Evolutionary conservation across 2,888 invertebrate genomes (phyloP).

Genomic region (Drosophila koepferae): DNA sequence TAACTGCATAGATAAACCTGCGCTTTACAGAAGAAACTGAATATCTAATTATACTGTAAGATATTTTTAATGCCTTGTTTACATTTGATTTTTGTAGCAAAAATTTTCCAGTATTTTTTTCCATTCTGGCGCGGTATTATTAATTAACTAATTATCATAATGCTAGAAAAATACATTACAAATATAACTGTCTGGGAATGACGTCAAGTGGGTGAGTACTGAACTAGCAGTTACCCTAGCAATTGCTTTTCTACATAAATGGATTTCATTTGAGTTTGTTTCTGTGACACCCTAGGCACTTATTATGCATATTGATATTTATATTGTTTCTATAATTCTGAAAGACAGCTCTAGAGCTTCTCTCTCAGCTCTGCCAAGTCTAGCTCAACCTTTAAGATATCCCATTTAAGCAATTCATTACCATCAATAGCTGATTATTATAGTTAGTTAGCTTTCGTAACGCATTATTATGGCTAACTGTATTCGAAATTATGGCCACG

Average conservation of each 20-base stretch:
- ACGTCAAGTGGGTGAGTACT: neutral
- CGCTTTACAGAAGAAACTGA: neutral
- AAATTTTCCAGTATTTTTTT: conserved; percentile 15
- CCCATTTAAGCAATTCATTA: neutral
- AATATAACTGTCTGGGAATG: neutral
- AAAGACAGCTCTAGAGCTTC: neutral
- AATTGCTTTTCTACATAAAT: neutral
- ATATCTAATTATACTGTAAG: conserved; percentile 10
- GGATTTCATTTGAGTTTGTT: too few relatives aligned
- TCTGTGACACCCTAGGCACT: neutral
- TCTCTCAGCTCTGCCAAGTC: neutral
- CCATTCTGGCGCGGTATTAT: neutral
- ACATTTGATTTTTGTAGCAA: neutral
- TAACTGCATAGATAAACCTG: neutral
- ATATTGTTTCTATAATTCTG: neutral
- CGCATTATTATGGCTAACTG: conserved; percentile 1
- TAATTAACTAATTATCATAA: conserved; percentile 23
- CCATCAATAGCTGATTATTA: neutral
- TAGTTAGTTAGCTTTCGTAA: neutral
- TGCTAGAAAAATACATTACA: neutral
- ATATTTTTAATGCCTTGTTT: conserved; percentile 23
- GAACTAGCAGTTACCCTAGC: neutral
- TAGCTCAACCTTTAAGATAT: neutral
- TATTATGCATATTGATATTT: neutral
- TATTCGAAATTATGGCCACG: conserved; percentile 8